Evolutionary conservation across 2,797 vertebrate species (phyloP).

Genomic region (Coregonus suidteri): DNA sequence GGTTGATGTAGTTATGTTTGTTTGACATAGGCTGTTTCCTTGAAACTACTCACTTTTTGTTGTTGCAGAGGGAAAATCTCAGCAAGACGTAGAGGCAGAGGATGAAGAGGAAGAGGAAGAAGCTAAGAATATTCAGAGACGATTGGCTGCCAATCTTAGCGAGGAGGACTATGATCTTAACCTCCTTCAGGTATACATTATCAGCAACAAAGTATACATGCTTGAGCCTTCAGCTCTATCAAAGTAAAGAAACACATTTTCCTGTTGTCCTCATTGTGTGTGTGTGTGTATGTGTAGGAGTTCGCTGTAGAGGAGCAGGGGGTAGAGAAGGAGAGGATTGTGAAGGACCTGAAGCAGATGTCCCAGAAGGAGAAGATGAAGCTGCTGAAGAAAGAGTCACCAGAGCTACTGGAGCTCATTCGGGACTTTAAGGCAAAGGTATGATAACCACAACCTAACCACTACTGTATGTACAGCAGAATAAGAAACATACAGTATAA

Average conservation of each 20-base stretch:
- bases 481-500: not conserved
- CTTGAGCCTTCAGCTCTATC: not conserved
- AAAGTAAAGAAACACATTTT: not conserved
- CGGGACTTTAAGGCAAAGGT: constrained; percentile 91
- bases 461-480: not conserved
- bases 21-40: not conserved
- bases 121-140: constrained; percentile 88
- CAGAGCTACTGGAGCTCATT: constrained; percentile 91
- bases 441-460: not conserved
- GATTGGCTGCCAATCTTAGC: constrained; percentile 82
- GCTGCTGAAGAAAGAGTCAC: constrained; percentile 91
- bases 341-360: constrained; percentile 87
- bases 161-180: constrained; percentile 94
- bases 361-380: constrained; percentile 91
- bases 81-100: constrained; percentile 83
- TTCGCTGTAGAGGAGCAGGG: constrained; percentile 65
- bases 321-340: constrained; percentile 76
- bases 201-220: not conserved
- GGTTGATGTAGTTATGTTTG: not conserved
- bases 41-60: not conserved
- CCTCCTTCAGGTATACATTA: constrained; percentile 76
- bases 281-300: constrained; percentile 56
- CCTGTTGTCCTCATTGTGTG: not conserved
- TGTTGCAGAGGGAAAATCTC: constrained; percentile 69
- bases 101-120: constrained; percentile 93